Percentiles rank a stretch among this genome's conserved stretches.
Conservation (phyloP, 2,888 invertebrate species). For the Ariolimax columbianus region DNA sequence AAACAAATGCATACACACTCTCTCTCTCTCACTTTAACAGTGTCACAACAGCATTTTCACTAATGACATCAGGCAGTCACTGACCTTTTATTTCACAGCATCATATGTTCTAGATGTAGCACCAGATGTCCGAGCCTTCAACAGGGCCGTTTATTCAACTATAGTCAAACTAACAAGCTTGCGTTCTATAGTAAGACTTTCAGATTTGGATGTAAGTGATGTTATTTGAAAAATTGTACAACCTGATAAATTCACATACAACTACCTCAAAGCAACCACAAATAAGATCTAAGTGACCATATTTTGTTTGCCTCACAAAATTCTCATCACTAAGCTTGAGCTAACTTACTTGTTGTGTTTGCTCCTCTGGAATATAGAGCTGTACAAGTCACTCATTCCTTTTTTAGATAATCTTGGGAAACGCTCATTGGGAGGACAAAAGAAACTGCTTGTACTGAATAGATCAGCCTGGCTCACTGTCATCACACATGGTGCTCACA, state of each 20-base stretch:
- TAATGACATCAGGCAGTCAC: background rate
- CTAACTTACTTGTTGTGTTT: too few relatives aligned
- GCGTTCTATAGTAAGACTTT: background rate
- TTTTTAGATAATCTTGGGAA: too few relatives aligned
- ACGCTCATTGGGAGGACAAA: too few relatives aligned
- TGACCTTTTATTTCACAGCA: background rate
- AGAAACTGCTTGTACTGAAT: too few relatives aligned
- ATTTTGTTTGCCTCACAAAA: background rate
- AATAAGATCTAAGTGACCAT: background rate
- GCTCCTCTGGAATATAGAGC: too few relatives aligned
- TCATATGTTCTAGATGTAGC: background rate
- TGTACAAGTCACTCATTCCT: too few relatives aligned
- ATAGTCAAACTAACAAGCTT: background rate
- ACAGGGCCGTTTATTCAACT: background rate
- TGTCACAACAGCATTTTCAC: too few relatives aligned
- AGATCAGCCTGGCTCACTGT: too few relatives aligned
- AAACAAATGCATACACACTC: too few relatives aligned
- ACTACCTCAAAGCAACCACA: background rate
- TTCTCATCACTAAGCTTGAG: background rate
- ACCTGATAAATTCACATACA: too few relatives aligned
- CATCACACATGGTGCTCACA: too few relatives aligned
- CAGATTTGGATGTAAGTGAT: conserved; percentile 10
- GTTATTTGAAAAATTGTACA: background rate
- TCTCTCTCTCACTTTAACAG: too few relatives aligned
- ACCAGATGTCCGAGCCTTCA: background rate